Percentiles rank a stretch among this genome's conserved stretches.
These are phyloP conservation scores for Diadema setosum DNA, from an alignment of 35 echinoderm and acorn worm genomes.

Conservation along the genomic window DNA sequence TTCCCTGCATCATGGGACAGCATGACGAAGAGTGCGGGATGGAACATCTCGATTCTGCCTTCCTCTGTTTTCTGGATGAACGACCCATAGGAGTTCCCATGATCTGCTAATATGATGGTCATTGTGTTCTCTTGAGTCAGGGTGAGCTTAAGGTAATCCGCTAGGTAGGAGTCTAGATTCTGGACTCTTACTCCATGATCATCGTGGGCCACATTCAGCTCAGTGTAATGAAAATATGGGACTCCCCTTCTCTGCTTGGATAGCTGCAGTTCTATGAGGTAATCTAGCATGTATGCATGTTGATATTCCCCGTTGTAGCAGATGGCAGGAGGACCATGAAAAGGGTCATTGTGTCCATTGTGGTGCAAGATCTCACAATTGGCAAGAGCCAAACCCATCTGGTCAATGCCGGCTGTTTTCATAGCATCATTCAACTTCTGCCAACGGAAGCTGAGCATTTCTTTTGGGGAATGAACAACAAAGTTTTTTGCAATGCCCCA, in stretches of 20 bases:
- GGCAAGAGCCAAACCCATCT: constrained; percentile 51
- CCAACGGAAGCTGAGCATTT: constrained; percentile 58
- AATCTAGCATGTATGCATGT: constrained; percentile 72
- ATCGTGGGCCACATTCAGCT: constrained; percentile 72
- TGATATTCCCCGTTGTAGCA: constrained; percentile 86
- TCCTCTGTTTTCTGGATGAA: constrained; percentile 56
- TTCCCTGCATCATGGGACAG: constrained; percentile 35
- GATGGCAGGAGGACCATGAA: constrained; percentile 54
- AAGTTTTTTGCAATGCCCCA: constrained; percentile 84
- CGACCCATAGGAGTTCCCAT: constrained; percentile 80
- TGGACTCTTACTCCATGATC: constrained; percentile 61
- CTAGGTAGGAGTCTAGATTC: constrained; percentile 48
- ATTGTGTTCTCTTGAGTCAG: constrained; percentile 53
- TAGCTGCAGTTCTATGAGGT: constrained; percentile 44
- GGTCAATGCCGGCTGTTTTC: constrained; percentile 36
- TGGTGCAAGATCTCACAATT: constrained; percentile 77
- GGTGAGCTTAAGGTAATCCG: constrained; percentile 49
- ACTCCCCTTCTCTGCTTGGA: not conserved
- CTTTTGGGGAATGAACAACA: constrained; percentile 31
- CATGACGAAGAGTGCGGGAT: constrained; percentile 71
- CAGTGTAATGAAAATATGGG: constrained; percentile 70
- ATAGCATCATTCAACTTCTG: constrained; percentile 40
- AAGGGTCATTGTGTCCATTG: constrained; percentile 73
- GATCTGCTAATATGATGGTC: constrained; percentile 77
- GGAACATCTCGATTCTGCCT: constrained; percentile 78